These are phyloP conservation scores for Epinephelus coioides DNA, from an alignment of 2,797 vertebrate species.

Conservation along the genomic window DNA sequence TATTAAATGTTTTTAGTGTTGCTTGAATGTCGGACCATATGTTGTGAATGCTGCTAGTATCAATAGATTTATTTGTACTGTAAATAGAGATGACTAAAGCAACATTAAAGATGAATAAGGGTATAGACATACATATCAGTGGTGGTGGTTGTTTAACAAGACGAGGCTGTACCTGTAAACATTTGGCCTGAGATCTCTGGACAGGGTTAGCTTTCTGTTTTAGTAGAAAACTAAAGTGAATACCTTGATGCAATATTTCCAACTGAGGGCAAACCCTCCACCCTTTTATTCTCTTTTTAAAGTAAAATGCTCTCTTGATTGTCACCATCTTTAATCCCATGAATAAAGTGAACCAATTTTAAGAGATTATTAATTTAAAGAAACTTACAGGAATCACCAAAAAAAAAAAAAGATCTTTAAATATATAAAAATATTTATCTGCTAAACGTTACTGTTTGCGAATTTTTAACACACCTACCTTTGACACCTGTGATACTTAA, in stretches of 20 bases:
- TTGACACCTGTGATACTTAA: conserved; percentile 51
- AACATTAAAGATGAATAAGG: conserved; percentile 77
- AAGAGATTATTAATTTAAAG: conserved; percentile 39
- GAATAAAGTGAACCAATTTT: conserved; percentile 51
- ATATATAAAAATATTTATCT: conserved; percentile 53
- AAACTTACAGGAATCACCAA: conserved; percentile 36
- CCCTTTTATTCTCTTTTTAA: conserved; percentile 59
- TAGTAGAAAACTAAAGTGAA: conserved; percentile 60
- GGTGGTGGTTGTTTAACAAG: conserved; percentile 68
- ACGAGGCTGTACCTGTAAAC: conserved; percentile 70
- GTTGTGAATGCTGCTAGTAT: conserved; percentile 89
- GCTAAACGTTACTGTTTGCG: conserved; percentile 26
- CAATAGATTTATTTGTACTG: conserved; percentile 85
- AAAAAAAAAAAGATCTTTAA: conserved; percentile 42
- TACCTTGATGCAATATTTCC: conserved; percentile 79
- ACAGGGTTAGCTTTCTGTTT: conserved; percentile 76
- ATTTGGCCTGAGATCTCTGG: conserved; percentile 64
- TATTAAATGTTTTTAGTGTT: conserved; percentile 86
- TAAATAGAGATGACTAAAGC: conserved; percentile 81
- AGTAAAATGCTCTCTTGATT: conserved; percentile 54
- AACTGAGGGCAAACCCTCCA: conserved; percentile 54
- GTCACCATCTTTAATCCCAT: conserved; percentile 50
- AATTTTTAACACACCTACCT: conserved; percentile 63
- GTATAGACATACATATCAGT: conserved; percentile 85
- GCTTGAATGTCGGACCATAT: conserved; percentile 84